Base-by-base conservation (phyloP, 2,797 vertebrate genomes). In the Coregonus suidteri region DNA sequence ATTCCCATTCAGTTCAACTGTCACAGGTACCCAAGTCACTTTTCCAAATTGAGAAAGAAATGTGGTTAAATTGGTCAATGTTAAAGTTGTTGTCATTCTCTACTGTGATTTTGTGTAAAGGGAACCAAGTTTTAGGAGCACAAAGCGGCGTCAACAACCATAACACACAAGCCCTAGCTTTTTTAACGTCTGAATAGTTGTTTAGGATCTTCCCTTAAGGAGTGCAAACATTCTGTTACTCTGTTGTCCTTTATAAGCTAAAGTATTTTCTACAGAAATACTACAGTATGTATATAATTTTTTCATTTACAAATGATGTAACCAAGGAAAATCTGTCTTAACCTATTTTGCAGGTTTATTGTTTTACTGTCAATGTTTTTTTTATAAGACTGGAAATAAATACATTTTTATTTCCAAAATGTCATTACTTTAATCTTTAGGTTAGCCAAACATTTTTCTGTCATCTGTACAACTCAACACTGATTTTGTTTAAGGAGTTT, bases 231-330 rank as follows among this genome's bases (percentile, higher is more conserved):
- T 76, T 47, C 41, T 2, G 73, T 73, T 56, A 73, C 76, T 78
- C 80, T 81, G 77, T 80, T 84, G 80, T 85, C 79, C 77, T 13
- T 85, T 78, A 80, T 85, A 81, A 86, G 81, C 76, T 83, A 86
- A 83, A 79, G 65, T 82, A 82, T 84, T 83, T 84, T 81, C 84
- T 82, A 82, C 82, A 78, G 80, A 80, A 84, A 86, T 87, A 77
- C 25, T 62, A n/a, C 84, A 84, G 83, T 80, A 78, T 78, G 77
- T 76, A 84, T 16, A 73, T 37, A 37, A 76, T 47, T 47, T 81
- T 81, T 81, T 85, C 77, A 16, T 62, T 30, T 15, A 59, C 37
- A 82, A 77, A 79, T 82, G 64, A 78, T 83, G 83, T 86, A 78
- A 88, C 9, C 71, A 73, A 85, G 15, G 16, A 80, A 84, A 74